Evolutionary conservation across 2,888 invertebrate species (phyloP).

Genomic region (Drosophila differens): DNA sequence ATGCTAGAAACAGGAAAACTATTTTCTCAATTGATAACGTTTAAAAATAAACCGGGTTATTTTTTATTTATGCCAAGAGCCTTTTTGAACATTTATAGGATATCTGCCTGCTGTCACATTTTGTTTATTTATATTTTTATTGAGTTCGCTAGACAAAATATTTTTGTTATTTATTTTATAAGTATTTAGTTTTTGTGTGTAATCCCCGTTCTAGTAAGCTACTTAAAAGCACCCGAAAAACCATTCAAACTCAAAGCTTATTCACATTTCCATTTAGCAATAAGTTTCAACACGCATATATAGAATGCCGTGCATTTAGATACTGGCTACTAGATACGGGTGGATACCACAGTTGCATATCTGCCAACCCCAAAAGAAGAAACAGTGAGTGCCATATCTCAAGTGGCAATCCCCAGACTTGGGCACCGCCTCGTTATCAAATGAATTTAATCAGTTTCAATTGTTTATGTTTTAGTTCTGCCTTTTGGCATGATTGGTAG

Average conservation of each 20-base stretch:
- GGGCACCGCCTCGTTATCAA: conserved; percentile 69
- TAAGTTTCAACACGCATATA: conserved; percentile 50
- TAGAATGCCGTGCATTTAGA: conserved; percentile 15
- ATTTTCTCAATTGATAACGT: neutral
- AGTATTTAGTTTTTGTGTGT: neutral
- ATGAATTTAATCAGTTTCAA: conserved; percentile 81
- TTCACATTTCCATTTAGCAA: conserved; percentile 54
- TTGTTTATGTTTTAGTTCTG: conserved; percentile 73
- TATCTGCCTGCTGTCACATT: neutral
- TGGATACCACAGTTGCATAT: conserved; percentile 26
- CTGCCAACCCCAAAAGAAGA: conserved; percentile 49
- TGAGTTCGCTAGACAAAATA: neutral
- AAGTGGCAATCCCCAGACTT: conserved; percentile 61
- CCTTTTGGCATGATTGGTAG: conserved; percentile 76
- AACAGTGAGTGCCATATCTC: conserved; percentile 58
- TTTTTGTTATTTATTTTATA: too few species aligned
- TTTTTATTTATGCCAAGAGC: neutral
- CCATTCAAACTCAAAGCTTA: conserved; percentile 62
- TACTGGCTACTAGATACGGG: conserved; percentile 7
- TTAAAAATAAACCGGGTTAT: neutral
- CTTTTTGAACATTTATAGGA: neutral
- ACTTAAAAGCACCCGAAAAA: conserved; percentile 33
- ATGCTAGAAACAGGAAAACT: neutral
- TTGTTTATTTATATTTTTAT: neutral
- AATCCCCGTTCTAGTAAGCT: neutral